Evolutionary conservation across 2,113 vertebrate genomes (phyloP).

Genomic region (Platichthys flesus): DNA sequence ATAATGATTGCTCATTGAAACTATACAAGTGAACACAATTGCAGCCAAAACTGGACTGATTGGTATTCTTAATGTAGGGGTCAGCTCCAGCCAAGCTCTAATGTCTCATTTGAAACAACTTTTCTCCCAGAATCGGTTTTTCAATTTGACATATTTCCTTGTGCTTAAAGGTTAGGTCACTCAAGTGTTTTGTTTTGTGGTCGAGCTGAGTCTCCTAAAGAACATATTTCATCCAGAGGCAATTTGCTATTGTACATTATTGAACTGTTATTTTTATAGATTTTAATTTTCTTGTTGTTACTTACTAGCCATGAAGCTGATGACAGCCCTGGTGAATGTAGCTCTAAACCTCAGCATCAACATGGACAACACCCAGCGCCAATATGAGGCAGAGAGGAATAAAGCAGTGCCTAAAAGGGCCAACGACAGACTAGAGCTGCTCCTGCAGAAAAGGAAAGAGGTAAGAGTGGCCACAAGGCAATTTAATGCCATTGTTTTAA

Average conservation of each 20-base stretch:
- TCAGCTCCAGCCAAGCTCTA: background rate
- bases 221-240: background rate
- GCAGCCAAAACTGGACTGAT: background rate
- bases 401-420: constrained; percentile 98
- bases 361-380: constrained; percentile 99
- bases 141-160: background rate
- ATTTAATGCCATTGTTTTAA: background rate
- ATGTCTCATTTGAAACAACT: background rate
- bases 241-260: background rate
- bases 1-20: background rate
- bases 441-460: constrained; percentile 98
- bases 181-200: background rate
- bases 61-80: background rate
- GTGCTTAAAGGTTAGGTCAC: background rate
- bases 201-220: background rate
- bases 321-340: constrained; percentile 99
- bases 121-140: background rate
- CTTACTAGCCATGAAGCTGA: constrained; percentile 97
- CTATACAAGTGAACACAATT: background rate
- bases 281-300: background rate
- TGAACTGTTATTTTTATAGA: background rate
- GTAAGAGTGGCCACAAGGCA: constrained; percentile 75
- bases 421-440: constrained; percentile 94
- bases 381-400: constrained; percentile 97
- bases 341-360: constrained; percentile 99